These are phyloP conservation scores for Zaprionus africanus DNA, from an alignment of 1,140 invertebrate species.

Conservation along the genomic window DNA sequence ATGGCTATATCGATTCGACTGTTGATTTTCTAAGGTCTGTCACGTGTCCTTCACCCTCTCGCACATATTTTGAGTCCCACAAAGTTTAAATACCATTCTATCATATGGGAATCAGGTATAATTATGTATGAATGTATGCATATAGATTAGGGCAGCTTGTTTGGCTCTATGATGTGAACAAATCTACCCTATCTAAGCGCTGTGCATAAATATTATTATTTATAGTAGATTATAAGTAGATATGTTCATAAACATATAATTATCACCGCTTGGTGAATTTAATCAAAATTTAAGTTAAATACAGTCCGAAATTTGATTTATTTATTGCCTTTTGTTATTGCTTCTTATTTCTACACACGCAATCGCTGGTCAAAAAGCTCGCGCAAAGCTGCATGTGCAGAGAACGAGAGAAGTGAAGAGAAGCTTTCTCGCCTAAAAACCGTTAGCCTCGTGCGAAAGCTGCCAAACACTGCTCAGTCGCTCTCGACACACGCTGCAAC, in stretches of 20 bases:
- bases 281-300: conserved; percentile 36
- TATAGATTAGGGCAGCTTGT: not conserved
- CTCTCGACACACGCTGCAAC: conserved; percentile 65
- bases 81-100: no score
- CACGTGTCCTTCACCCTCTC: no score
- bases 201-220: no score
- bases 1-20: no score
- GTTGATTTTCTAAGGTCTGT: no score
- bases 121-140: no score
- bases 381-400: conserved; percentile 47
- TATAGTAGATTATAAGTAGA: not conserved
- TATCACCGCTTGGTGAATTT: conserved; percentile 2
- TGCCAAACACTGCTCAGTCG: conserved; percentile 67
- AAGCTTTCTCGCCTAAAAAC: conserved; percentile 62
- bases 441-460: conserved; percentile 70
- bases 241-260: not conserved
- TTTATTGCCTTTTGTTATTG: not conserved
- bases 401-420: not conserved
- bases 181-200: not conserved
- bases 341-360: not conserved
- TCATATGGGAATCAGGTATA: no score
- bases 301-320: not conserved
- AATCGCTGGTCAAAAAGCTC: conserved; percentile 31
- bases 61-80: no score
- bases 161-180: not conserved